Percentiles rank a stretch among this genome's conserved stretches.
Conservation (phyloP, 2,797 vertebrate species). For the Peromyscus aztecus region DNA sequence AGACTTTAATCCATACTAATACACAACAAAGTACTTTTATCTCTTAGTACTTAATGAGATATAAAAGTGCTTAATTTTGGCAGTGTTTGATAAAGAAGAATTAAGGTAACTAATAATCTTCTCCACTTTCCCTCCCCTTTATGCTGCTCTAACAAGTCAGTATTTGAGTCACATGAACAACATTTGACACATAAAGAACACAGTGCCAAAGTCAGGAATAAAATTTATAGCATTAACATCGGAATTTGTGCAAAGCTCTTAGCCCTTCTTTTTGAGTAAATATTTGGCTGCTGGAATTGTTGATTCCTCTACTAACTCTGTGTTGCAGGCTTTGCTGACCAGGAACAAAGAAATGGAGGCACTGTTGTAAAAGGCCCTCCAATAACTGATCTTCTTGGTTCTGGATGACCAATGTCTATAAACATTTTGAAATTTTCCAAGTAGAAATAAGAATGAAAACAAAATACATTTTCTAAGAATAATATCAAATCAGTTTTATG, state of each 20-base stretch:
- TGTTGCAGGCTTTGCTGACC: constrained; percentile 40
- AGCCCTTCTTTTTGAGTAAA: constrained; percentile 81
- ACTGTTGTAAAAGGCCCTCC: constrained; percentile 54
- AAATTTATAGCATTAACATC: constrained; percentile 88
- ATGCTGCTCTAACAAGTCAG: not conserved
- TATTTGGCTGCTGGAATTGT: constrained; percentile 63
- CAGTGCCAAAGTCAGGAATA: constrained; percentile 83
- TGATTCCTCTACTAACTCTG: constrained; percentile 42
- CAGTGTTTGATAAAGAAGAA: not conserved
- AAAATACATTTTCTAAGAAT: constrained; percentile 55
- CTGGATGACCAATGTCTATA: constrained; percentile 66
- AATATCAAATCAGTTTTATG: not conserved
- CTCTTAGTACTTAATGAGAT: not conserved
- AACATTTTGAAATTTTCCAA: constrained; percentile 41
- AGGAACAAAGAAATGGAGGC: constrained; percentile 77
- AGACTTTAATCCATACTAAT: not conserved
- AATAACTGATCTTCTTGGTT: not conserved
- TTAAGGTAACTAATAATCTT: constrained; percentile 10
- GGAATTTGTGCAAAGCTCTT: constrained; percentile 85
- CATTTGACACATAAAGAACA: constrained; percentile 82
- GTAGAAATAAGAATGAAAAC: constrained; percentile 29
- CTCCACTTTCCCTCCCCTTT: not conserved
- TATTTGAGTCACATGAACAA: constrained; percentile 78
- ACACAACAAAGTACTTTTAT: not conserved
- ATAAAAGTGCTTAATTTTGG: not conserved